Percentiles rank a stretch among this genome's conserved stretches.
Conservation (phyloP, 1,140 invertebrate genomes). For the Drosophila repletoides region DNA sequence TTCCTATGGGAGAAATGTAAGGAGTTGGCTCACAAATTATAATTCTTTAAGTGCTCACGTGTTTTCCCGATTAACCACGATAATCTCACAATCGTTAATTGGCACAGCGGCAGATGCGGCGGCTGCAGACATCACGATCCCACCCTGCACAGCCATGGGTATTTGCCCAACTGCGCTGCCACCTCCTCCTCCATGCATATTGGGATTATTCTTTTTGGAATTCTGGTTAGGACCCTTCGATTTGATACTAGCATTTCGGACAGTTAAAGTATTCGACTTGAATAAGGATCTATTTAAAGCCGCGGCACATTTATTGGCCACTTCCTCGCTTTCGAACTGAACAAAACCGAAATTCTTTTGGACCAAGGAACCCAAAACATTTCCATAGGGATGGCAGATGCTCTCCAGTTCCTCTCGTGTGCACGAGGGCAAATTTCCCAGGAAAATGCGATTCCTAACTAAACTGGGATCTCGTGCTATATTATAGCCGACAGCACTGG, state of each 20-base stretch:
- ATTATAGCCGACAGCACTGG: constrained; percentile 31
- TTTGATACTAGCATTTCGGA: constrained; percentile 84
- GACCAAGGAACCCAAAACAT: constrained; percentile 87
- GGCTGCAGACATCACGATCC: constrained; percentile 64
- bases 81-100: constrained; percentile 93
- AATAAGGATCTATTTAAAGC: constrained; percentile 87
- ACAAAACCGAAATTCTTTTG: constrained; percentile 93
- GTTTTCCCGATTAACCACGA: constrained; percentile 90
- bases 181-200: not conserved
- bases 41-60: constrained; percentile 87
- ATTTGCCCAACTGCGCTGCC: not conserved
- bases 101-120: constrained; percentile 81
- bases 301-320: constrained; percentile 88
- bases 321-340: constrained; percentile 89
- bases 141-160: constrained; percentile 42
- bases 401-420: constrained; percentile 88
- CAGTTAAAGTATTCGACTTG: constrained; percentile 87
- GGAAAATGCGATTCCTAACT: constrained; percentile 88
- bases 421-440: constrained; percentile 87
- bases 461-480: constrained; percentile 85
- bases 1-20: constrained; percentile 83
- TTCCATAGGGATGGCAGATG: constrained; percentile 89
- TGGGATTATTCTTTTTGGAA: constrained; percentile 38
- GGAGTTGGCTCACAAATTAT: not conserved
- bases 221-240: constrained; percentile 77